phyloP scores from a whole-genome alignment of 2,113 vertebrate species.

The Perccottus glenii region DNA sequence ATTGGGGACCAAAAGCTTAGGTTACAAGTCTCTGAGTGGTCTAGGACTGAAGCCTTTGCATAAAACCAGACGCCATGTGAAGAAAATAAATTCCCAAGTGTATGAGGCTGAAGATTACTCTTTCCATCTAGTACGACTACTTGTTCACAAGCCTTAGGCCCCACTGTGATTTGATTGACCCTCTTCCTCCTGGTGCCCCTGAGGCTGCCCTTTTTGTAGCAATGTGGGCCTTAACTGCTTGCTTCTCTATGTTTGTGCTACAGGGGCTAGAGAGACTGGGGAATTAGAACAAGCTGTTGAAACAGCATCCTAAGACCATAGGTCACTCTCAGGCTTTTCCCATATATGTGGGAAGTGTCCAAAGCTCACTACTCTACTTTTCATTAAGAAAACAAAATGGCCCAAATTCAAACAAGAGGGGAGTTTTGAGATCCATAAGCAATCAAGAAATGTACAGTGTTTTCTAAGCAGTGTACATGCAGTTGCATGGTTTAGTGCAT shows the following conservation, averaged over 20 bases:
- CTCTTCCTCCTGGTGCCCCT: slow-evolving; percentile 64
- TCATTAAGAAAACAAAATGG: not conserved
- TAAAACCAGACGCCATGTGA: slow-evolving; percentile 58
- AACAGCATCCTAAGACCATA: slow-evolving; percentile 69
- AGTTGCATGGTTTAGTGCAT: slow-evolving; percentile 18
- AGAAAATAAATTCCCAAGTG: slow-evolving; percentile 45
- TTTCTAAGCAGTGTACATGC: not conserved
- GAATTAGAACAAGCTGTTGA: slow-evolving; percentile 78
- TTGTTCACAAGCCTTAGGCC: slow-evolving; percentile 50
- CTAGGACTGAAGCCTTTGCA: slow-evolving; percentile 28
- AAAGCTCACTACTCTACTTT: slow-evolving; percentile 1
- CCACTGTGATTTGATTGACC: slow-evolving; percentile 67
- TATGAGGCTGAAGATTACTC: slow-evolving; percentile 44
- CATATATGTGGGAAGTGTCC: slow-evolving; percentile 50
- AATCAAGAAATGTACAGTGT: not conserved
- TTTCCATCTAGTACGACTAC: slow-evolving; percentile 55
- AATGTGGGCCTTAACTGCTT: slow-evolving; percentile 56
- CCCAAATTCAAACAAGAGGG: not conserved
- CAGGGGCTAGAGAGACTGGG: slow-evolving; percentile 49
- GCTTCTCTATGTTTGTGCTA: slow-evolving; percentile 70
- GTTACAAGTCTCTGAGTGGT: slow-evolving; percentile 49
- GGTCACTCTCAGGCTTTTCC: slow-evolving; percentile 59
- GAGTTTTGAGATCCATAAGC: too few species aligned
- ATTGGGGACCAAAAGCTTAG: slow-evolving; percentile 18
- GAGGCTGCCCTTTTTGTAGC: slow-evolving; percentile 64